Base-by-base conservation (phyloP, 2,888 invertebrate genomes). In the Drosophila neotestacea region DNA sequence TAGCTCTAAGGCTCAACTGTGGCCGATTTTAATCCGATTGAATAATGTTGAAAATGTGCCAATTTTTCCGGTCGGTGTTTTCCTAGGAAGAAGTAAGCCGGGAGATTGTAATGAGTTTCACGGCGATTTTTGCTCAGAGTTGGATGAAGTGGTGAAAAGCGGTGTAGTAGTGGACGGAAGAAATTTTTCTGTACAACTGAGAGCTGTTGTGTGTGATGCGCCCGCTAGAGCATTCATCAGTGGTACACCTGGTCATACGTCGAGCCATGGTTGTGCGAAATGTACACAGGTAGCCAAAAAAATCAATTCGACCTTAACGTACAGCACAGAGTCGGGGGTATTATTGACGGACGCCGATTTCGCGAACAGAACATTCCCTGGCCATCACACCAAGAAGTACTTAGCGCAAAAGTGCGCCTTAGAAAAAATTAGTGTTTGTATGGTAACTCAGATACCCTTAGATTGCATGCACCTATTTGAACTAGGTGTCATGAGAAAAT, bases 1-100 rank as follows among this genome's bases (percentile, higher is more conserved):
- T 32, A 46, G 51, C 46, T 65, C 38, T 1, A 44, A n/a, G 11
- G 10, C 42, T 3, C 58, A 59, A 51, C 27, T 65, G 34, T 65
- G 65, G 58, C 65, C 65, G 11, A 65, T 65, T 46, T 44, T 65
- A 38, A 30, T 58, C 6, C 16, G 28, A n/a, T 2, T 65, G 9
- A 58, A 32, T 38, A 58, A 65, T 44, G 34, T 58, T 10, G 4
- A n/a, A 6, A 42, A 38, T 6, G 11, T 9, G 6, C 22, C 34
- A 1, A 38, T 65, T 41, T 50, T 51, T 1, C 51, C 50, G 16
- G 16, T 16, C 16, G 16, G 16, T 16, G 16, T 16, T 16, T 16
- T 16, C 16, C 16, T 16, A 16, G 0, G 16, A 16, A 16, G 16
- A 16, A 27, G 13, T 44, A 10, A 38, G 44, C 11, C 16, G 16